Percentiles rank a stretch among this genome's conserved stretches.
Evolutionary conservation across 2,113 vertebrate genomes (phyloP).

Genomic region (Stercorarius parasiticus): DNA sequence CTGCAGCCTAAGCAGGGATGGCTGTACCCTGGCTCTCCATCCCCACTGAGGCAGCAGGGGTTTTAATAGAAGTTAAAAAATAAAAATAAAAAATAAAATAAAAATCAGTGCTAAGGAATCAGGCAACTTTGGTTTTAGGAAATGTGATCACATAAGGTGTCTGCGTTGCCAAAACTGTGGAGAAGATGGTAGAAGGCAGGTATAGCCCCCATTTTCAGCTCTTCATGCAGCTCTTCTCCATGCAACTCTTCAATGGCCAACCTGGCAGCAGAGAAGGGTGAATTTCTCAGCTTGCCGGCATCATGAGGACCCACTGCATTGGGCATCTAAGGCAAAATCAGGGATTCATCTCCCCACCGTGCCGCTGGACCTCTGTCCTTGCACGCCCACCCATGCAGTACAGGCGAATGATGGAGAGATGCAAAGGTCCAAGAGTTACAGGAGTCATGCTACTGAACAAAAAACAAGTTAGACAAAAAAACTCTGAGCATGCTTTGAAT

Average conservation of each 20-base stretch:
- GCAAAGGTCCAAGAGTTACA: background rate
- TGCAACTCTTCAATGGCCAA: background rate
- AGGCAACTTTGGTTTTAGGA: background rate
- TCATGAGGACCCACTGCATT: rapidly evolving
- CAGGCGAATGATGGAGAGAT: rapidly evolving
- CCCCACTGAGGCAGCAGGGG: rapidly evolving
- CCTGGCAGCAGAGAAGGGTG: background rate
- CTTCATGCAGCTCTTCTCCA: background rate
- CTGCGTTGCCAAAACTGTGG: background rate
- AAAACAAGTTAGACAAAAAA: background rate
- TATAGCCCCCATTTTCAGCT: background rate
- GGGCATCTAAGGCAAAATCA: background rate
- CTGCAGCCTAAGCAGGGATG: background rate
- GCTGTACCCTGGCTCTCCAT: background rate
- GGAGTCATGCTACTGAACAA: background rate
- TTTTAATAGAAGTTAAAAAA: background rate
- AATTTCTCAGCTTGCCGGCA: background rate
- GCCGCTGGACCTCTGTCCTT: background rate
- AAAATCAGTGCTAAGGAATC: background rate
- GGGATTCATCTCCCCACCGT: background rate
- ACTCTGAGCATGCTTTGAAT: background rate
- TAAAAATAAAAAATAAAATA: background rate
- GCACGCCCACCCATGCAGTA: no score
- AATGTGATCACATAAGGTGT: background rate
- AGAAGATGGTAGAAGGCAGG: background rate